phyloP scores from a whole-genome alignment of 2,888 invertebrate species.

The Oscheius sp. region DNA sequence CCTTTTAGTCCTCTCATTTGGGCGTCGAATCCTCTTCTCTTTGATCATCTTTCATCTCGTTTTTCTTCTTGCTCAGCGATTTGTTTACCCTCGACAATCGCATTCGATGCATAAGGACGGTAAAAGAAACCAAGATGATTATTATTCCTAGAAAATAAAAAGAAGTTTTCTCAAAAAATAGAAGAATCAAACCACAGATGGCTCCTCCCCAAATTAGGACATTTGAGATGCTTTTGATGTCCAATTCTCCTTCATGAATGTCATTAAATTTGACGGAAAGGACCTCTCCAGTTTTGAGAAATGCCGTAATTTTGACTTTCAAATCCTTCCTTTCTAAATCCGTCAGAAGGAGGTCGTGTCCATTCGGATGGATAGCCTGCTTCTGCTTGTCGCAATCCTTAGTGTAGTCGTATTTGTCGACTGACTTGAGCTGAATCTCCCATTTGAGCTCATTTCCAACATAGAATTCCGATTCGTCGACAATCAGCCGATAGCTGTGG shows the following conservation, averaged over 20 bases:
- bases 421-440: background rate
- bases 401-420: background rate
- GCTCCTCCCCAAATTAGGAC: background rate
- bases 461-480: slow-evolving; percentile 1
- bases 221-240: background rate
- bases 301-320: background rate
- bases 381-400: slow-evolving; percentile 2
- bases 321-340: background rate
- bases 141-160: too few species aligned
- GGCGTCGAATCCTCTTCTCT: too few species aligned
- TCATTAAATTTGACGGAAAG: background rate
- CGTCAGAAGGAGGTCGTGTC: background rate
- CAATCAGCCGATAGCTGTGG: slow-evolving; percentile 10
- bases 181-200: background rate
- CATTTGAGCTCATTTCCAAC: background rate
- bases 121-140: too few species aligned
- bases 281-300: background rate
- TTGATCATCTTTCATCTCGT: too few species aligned
- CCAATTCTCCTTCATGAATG: background rate
- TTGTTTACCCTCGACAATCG: too few species aligned
- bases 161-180: too few species aligned
- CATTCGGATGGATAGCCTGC: slow-evolving; percentile 4
- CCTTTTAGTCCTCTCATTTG: too few species aligned
- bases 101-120: too few species aligned
- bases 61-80: too few species aligned